A percentile compares a stretch with the other conserved stretches of the same genome.
phyloP scores from a whole-genome alignment of 2,888 invertebrate genomes.

The Drepana falcataria region DNA sequence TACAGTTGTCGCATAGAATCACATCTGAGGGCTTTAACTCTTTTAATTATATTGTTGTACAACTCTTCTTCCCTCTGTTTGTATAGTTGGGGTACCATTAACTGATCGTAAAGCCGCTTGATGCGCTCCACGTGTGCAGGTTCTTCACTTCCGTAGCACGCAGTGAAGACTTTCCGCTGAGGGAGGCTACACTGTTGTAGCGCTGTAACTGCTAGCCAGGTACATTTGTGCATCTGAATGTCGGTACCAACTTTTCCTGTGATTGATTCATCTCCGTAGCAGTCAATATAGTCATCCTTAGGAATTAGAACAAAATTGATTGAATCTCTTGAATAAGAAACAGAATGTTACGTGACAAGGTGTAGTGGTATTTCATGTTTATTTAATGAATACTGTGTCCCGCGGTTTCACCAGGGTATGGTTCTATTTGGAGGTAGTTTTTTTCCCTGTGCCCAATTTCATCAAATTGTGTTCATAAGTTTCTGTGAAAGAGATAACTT shows the following conservation, averaged over 20 bases:
- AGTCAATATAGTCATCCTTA: constrained; percentile 91
- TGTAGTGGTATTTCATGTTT: no score
- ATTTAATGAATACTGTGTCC: no score
- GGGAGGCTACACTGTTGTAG: constrained; percentile 77
- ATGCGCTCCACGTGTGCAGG: constrained; percentile 78
- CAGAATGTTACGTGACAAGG: no score
- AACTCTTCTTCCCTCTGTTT: constrained; percentile 85
- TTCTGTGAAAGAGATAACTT: no score
- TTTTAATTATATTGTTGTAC: constrained; percentile 81
- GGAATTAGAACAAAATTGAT: background rate
- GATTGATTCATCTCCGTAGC: constrained; percentile 87
- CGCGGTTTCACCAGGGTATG: no score
- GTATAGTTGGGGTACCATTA: constrained; percentile 85
- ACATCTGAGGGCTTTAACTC: constrained; percentile 19
- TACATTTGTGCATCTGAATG: constrained; percentile 95
- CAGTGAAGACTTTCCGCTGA: constrained; percentile 81
- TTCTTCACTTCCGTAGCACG: constrained; percentile 85
- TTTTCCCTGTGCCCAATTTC: no score
- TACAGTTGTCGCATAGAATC: constrained; percentile 82
- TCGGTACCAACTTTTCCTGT: constrained; percentile 94
- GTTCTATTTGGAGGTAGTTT: no score
- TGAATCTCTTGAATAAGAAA: no score
- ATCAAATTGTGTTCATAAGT: no score
- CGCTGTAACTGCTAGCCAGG: constrained; percentile 92
- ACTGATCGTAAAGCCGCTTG: constrained; percentile 70